Evolutionary conservation across 2,113 vertebrate species (phyloP).

Genomic region (Tragelaphus strepsiceros): DNA sequence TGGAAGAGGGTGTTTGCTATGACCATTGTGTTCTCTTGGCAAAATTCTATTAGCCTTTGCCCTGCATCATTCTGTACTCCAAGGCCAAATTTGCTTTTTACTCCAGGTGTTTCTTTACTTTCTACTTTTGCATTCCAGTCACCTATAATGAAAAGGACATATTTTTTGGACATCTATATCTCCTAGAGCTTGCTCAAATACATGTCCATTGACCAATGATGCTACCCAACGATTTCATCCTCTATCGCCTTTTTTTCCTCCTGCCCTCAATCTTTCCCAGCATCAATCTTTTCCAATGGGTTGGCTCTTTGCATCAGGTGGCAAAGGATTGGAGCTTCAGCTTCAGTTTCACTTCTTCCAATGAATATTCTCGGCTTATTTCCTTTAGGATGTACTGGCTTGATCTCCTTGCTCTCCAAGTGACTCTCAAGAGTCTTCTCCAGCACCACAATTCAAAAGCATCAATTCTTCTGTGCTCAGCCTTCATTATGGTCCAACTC

Average conservation of each 20-base stretch:
- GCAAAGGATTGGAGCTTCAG: neutral
- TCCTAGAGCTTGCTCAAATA: neutral
- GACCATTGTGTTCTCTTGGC: no score
- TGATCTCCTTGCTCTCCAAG: neutral
- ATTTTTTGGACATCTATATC: neutral
- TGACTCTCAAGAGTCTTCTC: neutral
- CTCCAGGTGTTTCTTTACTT: no score
- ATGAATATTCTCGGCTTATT: neutral
- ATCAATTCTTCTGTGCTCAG: neutral
- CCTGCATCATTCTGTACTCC: no score
- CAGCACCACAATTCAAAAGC: neutral
- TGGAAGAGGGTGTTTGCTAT: no score
- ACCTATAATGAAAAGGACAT: no score
- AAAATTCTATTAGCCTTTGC: no score
- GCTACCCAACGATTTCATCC: neutral
- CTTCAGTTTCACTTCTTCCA: neutral
- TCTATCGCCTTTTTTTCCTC: neutral
- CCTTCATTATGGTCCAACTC: neutral
- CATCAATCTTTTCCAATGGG: neutral
- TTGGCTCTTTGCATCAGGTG: neutral
- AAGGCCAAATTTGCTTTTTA: no score
- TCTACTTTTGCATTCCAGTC: no score
- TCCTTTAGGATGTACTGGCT: neutral
- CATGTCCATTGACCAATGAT: neutral
- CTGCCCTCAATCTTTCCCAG: neutral